Evolutionary conservation across 2,113 vertebrate genomes (phyloP), one percentile per base, ranked within the genome.

Genomic region (Ranitomeya variabilis): DNA sequence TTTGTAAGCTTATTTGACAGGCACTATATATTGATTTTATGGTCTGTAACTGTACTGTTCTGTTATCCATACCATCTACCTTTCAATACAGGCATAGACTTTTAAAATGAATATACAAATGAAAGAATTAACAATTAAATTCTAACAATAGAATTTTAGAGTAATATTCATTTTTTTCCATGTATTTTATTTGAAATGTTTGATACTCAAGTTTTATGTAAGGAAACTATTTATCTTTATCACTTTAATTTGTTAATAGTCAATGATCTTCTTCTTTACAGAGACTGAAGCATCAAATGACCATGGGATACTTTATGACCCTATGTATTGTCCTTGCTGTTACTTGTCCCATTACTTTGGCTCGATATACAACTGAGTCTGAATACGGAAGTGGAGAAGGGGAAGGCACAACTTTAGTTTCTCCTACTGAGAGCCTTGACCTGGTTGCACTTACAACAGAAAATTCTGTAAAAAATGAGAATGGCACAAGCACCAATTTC

Each of bases 341-440:
- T 26, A 18, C 93, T 92, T 73, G 88, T 51, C 37, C 78, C 26
- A 52, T 89, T 31, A 8, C 88, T 0, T 0, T 18, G 0, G 51
- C 59, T 6, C 87, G 19, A 90, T 92, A 93, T 0, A 87, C 89
- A 0, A 7, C 82, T 13, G 90, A 87, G 60, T 87, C 94, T 90
- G 94, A 94, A 0, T 96, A 5, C 88, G 97, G 84, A 92, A 98
- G 96, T 0, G 83, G 98, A 90, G 94, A 95, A 11, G 87, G 95
- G 23, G 93, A 95, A 4, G 94, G 92, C 23, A 73, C 95, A 0
- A 91, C 95, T 3, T 94, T 95, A 1, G 94, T 95, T 0, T 93
- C 94, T 0, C 92, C 95, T 57, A 90, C 90, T 0, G 90, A 81
- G 0, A 89, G 86, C 0, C 90, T 90, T 10, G 93, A 92, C 1